Conservation (phyloP, 2,888 invertebrate genomes). For the Drosophila imparisetae region DNA sequence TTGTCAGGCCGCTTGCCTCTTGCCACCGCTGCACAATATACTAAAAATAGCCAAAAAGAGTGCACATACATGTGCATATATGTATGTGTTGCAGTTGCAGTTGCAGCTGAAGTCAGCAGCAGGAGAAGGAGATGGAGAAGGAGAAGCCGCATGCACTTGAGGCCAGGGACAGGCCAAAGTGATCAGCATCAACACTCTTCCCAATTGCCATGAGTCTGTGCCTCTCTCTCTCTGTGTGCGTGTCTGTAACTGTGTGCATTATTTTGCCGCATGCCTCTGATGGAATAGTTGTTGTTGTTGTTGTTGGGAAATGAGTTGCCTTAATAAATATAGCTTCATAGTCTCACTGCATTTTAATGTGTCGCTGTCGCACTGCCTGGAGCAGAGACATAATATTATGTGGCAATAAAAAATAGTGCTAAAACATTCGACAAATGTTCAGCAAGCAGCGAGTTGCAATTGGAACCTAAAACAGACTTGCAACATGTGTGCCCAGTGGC, state of each 20-base stretch:
- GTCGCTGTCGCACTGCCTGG: constrained; percentile 25
- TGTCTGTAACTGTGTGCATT: constrained; percentile 21
- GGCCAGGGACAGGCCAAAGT: constrained; percentile 64
- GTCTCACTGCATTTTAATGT: constrained; percentile 55
- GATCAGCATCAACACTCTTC: constrained; percentile 60
- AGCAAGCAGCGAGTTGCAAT: constrained; percentile 14
- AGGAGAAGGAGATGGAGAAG: constrained; percentile 4
- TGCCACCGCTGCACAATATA: constrained; percentile 51
- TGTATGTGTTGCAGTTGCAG: constrained; percentile 18
- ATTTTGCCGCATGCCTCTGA: constrained; percentile 60
- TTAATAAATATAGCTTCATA: constrained; percentile 76
- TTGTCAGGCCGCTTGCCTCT: constrained; percentile 77
- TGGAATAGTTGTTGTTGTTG: constrained; percentile 27
- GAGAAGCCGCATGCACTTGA: constrained; percentile 53
- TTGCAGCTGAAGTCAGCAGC: neutral
- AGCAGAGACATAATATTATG: constrained; percentile 53
- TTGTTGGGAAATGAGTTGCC: constrained; percentile 66
- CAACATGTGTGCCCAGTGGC: constrained; percentile 83
- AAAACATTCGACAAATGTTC: constrained; percentile 79
- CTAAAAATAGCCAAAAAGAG: constrained; percentile 67
- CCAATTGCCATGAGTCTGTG: constrained; percentile 35
- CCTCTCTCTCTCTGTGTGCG: constrained; percentile 18
- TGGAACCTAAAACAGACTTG: constrained; percentile 75
- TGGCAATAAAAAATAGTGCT: constrained; percentile 81
- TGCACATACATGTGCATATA: constrained; percentile 2